Base-by-base conservation (phyloP, 2,888 invertebrate genomes). In the Hypomecis atomaria region DNA sequence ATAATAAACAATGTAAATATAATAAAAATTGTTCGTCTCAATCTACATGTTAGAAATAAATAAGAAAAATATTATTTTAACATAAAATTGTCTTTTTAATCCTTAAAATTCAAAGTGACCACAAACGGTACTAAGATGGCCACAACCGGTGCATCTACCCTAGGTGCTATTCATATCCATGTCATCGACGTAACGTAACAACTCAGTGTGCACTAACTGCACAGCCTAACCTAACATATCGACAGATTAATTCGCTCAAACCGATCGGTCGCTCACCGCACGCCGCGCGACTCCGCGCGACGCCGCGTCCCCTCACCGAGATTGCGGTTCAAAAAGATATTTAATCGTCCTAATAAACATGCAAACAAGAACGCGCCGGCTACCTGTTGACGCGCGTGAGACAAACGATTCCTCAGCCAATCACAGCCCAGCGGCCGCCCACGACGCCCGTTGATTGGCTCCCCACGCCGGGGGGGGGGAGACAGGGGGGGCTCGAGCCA, bases 321-420 rank as follows among this genome's bases (percentile, higher is more conserved):
- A 86, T 86, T 84, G 87, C 83, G 86, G 87, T 78, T 85, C 81
- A 86, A 90, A 90, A 91, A 88, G 83, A 86, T 88, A 90, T 88
- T 88, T 89, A 89, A 92, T 92, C 90, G 86, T 77, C 82, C 91
- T 92, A 91, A 92, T 92, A 92, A 90, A 90, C 90, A 92, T 88
- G 90, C 90, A 90, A 90, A 91, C 89, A 92, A 86, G 87, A 87
- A 86, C 86, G 83, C 85, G 82, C 76, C 79, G 83, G 85, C 85
- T 88, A 93, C 93, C 94, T 94, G 86, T 95, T 94, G 83, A 94
- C 88, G 89, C 90, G 84, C 85, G 78, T 85, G 89, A 84, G 88
- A 90, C 90, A 82, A 82, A 83, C 83, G 82, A 74, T 74, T 74
- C 77, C 82, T 85, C 84, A 69, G 76, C 93, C 92, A 90, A 92